Evolutionary conservation across 2,888 invertebrate species (phyloP).

Genomic region (Pterostichus madidus): DNA sequence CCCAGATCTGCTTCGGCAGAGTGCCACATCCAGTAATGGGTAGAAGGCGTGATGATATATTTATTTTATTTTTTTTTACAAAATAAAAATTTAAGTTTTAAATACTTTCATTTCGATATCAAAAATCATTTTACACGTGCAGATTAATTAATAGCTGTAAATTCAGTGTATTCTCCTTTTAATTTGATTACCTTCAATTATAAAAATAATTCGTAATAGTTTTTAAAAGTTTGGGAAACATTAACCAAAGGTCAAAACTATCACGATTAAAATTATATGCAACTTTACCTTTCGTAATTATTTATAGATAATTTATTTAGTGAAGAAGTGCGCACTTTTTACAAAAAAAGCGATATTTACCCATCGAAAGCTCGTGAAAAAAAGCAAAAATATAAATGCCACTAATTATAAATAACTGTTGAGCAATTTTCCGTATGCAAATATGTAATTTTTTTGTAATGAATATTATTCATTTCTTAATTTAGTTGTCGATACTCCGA

Average conservation of each 20-base stretch:
- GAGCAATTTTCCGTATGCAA: slow-evolving; percentile 34
- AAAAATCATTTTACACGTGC: not conserved
- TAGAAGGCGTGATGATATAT: no score
- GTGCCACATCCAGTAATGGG: no score
- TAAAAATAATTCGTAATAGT: slow-evolving; percentile 33
- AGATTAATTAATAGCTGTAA: slow-evolving; percentile 1
- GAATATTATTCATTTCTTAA: slow-evolving; percentile 49
- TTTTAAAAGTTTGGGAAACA: slow-evolving; percentile 55
- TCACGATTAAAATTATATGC: slow-evolving; percentile 55
- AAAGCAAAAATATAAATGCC: slow-evolving; percentile 20
- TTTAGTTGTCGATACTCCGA: slow-evolving; percentile 17
- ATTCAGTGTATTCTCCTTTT: not conserved
- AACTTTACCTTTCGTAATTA: slow-evolving; percentile 53
- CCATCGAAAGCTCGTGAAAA: not conserved
- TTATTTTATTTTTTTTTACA: no score
- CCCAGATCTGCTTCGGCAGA: no score
- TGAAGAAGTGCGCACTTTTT: slow-evolving; percentile 10
- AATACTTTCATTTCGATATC: not conserved
- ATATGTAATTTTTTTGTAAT: slow-evolving; percentile 23
- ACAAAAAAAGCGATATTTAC: not conserved
- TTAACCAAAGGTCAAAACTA: slow-evolving; percentile 45
- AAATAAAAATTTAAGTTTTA: no score
- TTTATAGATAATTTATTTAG: slow-evolving; percentile 50
- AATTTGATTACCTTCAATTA: slow-evolving; percentile 46
- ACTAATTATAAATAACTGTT: slow-evolving; percentile 49